Evolutionary conservation across 2,888 invertebrate species (phyloP).

Genomic region (Drosophila kokeensis): DNA sequence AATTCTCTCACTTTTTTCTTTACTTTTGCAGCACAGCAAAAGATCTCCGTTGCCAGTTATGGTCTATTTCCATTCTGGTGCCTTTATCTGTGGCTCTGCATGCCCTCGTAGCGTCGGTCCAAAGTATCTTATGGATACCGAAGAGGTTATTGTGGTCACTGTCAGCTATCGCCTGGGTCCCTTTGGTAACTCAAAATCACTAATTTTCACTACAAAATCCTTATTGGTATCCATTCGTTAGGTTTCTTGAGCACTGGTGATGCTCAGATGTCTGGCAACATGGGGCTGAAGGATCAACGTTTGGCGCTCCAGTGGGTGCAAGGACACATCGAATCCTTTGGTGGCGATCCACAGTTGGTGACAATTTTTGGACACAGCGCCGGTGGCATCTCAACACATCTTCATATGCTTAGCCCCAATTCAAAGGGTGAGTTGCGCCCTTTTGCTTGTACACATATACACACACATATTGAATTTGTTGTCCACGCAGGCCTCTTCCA

Average conservation of each 20-base stretch:
- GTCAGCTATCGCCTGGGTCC: slow-evolving; percentile 83
- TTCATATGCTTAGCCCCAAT: slow-evolving; percentile 85
- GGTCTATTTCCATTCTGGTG: slow-evolving; percentile 86
- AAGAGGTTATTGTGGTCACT: slow-evolving; percentile 84
- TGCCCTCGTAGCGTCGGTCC: slow-evolving; percentile 83
- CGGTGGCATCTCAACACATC: slow-evolving; percentile 84
- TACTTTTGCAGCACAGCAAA: slow-evolving; percentile 16
- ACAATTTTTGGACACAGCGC: slow-evolving; percentile 86
- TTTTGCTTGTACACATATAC: rapidly evolving
- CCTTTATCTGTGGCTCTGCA: slow-evolving; percentile 85
- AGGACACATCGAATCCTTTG: slow-evolving; percentile 84
- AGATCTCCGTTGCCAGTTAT: slow-evolving; percentile 83
- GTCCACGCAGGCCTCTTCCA: slow-evolving; percentile 83
- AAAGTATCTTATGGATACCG: slow-evolving; percentile 85
- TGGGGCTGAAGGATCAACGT: slow-evolving; percentile 85
- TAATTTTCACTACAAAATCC: not conserved
- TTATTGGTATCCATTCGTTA: slow-evolving; percentile 19
- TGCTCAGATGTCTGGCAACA: slow-evolving; percentile 85
- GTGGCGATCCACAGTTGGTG: slow-evolving; percentile 84
- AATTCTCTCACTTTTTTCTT: not conserved
- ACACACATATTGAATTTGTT: not conserved
- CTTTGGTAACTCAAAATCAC: slow-evolving; percentile 56
- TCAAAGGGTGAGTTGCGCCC: slow-evolving; percentile 79
- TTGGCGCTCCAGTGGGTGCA: slow-evolving; percentile 85
- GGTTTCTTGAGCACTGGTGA: slow-evolving; percentile 85